These are phyloP conservation scores for Apis dorsata DNA, from an alignment of 1,140 invertebrate species.

Conservation along the genomic window DNA sequence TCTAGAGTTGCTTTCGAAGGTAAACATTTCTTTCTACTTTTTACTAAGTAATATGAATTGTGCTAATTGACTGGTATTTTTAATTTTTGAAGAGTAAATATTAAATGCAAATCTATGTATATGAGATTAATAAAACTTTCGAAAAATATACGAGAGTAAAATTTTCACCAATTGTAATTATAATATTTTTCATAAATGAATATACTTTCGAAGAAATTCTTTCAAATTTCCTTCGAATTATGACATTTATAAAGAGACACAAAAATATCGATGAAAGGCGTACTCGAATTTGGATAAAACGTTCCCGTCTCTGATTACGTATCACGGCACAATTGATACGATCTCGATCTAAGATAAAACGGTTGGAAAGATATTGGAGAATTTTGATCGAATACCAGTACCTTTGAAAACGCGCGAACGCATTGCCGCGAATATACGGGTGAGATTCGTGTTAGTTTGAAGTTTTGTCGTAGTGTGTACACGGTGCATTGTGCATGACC, in stretches of 20 bases:
- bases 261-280: background rate
- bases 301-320: background rate
- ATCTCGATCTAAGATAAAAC: background rate
- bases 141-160: too few relatives aligned
- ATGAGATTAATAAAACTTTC: too few relatives aligned
- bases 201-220: background rate
- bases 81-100: too few relatives aligned
- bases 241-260: background rate
- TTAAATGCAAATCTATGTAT: too few relatives aligned
- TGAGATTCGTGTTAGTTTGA: conserved; percentile 15
- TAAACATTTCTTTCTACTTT: too few relatives aligned
- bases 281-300: background rate
- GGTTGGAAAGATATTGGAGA: background rate
- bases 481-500: conserved; percentile 69
- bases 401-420: background rate
- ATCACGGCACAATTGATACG: background rate
- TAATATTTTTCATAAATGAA: too few relatives aligned
- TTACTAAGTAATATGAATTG: too few relatives aligned
- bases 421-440: background rate
- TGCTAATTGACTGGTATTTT: too few relatives aligned
- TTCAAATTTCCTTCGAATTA: background rate
- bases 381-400: background rate
- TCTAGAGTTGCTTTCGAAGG: too few relatives aligned
- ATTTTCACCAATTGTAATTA: too few relatives aligned
- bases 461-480: conserved; percentile 68